Base-by-base conservation (phyloP, 2,888 invertebrate genomes). In the Sarcophaga subvicina region DNA sequence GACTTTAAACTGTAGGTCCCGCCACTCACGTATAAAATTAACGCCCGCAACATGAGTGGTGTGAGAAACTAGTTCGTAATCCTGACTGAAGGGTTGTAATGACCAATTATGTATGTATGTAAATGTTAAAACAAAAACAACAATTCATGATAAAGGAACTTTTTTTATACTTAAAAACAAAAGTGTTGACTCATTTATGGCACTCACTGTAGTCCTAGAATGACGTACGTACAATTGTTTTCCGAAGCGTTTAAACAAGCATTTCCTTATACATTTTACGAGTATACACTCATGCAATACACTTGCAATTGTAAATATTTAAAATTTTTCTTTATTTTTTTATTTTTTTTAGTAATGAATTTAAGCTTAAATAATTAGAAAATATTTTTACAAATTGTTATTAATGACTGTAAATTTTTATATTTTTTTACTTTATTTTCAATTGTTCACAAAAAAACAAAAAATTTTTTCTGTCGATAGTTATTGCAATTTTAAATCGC, bases 401-500 rank as follows among this genome's bases (percentile, higher is more conserved):
- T 70, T 78, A 78, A 70, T 78, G 62, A 70, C 25, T 54, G 70
- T 37, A 62, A 27, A 8, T 63, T 63, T 70, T 12, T 11, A 4
- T 49, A 14, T 54, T 4, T 54, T 54, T 54, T 14, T 14, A 12
- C 0, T 12, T 54, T 37, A 37, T 37, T 37, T 37, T 37, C 37
- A 37, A 37, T 37, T 49, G 20, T 79, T 27, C 49, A 63, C 4
- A 70, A 78, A 78, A 54, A 62, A 49, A 27, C 49, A 71, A 47
- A 54, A 4, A 0, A 2, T 49, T 49, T 49, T 49, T 54, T 5
- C 54, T 25, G 25, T 79, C 63, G 25, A 79, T 79, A 71, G 54
- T 72, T 80, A 72, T 66, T 66, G 80, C 64, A 45, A 72, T 72
- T 80, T 72, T 25, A 80, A 80, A 37, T 59, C 64, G 60, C 54